A percentile compares a stretch with the other conserved stretches of the same genome.
Evolutionary conservation across 2,888 invertebrate species (phyloP).

Genomic region (Cynaeus angustus): DNA sequence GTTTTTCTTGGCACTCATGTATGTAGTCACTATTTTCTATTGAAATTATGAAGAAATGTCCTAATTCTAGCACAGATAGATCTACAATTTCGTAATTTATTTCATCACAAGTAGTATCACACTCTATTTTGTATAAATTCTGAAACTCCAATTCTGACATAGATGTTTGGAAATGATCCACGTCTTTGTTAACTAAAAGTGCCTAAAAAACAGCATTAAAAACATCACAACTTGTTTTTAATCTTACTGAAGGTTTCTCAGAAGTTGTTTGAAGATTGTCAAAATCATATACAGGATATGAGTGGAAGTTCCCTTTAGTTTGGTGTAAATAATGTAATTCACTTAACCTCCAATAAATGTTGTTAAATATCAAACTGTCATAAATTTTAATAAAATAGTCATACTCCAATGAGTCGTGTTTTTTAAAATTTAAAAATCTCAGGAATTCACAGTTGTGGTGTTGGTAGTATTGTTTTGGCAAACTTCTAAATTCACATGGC

Average conservation of each 20-base stretch:
- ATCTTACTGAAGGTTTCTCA: constrained; percentile 38
- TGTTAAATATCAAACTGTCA: constrained; percentile 7
- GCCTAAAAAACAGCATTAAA: constrained; percentile 33
- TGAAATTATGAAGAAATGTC: constrained; percentile 53
- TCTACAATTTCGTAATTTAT: constrained; percentile 46
- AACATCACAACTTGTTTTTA: not conserved
- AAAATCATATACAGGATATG: constrained; percentile 32
- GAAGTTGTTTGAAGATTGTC: not conserved
- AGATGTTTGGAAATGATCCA: constrained; percentile 20
- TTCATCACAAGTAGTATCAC: constrained; percentile 44
- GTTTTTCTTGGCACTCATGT: constrained; percentile 52
- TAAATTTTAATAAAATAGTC: constrained; percentile 27
- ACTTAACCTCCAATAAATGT: constrained; percentile 21
- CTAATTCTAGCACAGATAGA: constrained; percentile 49
- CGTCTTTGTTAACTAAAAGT: constrained; percentile 25
- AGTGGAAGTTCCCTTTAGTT: not conserved
- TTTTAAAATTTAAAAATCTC: constrained; percentile 31
- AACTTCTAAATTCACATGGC: constrained; percentile 21
- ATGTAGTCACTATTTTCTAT: constrained; percentile 50
- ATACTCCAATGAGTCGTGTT: constrained; percentile 12
- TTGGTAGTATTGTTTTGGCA: constrained; percentile 8
- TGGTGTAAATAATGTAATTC: not conserved
- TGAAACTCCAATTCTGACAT: constrained; percentile 16
- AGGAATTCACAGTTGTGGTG: constrained; percentile 35
- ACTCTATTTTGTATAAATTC: constrained; percentile 39